Evolutionary conservation across 2,888 invertebrate species (phyloP), one percentile per base, ranked within the genome.

Genomic region (Nymphalis urticae): DNA sequence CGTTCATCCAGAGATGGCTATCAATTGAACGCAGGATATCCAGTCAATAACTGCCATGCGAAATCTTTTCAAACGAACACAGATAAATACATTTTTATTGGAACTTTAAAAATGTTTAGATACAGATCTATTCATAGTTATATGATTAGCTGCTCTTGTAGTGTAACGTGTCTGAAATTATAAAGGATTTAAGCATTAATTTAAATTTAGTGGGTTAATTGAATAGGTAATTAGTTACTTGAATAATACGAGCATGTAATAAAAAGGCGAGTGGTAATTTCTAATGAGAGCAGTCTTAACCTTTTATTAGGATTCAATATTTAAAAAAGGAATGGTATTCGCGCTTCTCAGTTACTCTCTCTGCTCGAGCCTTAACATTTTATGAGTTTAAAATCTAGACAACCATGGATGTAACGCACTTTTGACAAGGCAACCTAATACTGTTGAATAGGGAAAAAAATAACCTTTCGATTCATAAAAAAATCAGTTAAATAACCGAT

Each of bases 271-370:
- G 53, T 62, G 48, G 48, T 60, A n/a, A 32, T 48, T 62, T 48
- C 36, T 24, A 61, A 56, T 56, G 58, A 59, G 47, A 51, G 51
- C 19, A 51, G 19, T 59, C 51, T 59, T 58, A 36, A 51, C 48
- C 51, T 58, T 58, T 7, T 21, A 60, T 66, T 66, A 66, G 53
- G 32, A 54, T 53, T 54, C 53, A 66, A 61, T 66, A 61, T 61
- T 60, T 61, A 66, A 19, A 53, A 36, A 27, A 13, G 27, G 42
- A n/a, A 42, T 48, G 21, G 2, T 21, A 21, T 21, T 21, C 21
- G 2, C 21, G 21, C 21, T 21, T 21, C 21, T 21, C 21, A 21
- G 21, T 21, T 21, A 21, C 21, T 21, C 21, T 21, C 21, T 21
- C 21, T 21, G 21, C 21, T 21, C 21, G 21, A 21, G 21, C 21